phyloP scores from a whole-genome alignment of 2,888 invertebrate species.

The Tenthredo scrophulariae region DNA sequence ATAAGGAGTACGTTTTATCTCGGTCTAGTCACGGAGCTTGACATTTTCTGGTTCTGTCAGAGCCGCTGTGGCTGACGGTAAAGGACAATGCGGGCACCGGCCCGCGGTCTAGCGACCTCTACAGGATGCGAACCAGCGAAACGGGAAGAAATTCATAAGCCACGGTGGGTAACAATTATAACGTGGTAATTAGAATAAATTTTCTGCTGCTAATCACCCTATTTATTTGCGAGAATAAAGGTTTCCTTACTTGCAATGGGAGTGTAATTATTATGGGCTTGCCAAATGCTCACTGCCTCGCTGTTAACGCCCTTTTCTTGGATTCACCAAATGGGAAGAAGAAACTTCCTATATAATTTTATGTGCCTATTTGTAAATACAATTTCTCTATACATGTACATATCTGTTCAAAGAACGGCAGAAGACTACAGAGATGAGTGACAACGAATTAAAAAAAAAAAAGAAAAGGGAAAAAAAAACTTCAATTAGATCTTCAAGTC shows the following conservation, averaged over 20 bases:
- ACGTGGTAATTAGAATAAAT: conserved; percentile 72
- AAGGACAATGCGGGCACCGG: conserved; percentile 49
- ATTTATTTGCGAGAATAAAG: conserved; percentile 67
- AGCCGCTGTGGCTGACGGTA: conserved; percentile 28
- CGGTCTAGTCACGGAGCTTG: conserved; percentile 18
- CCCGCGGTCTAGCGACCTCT: conserved; percentile 52
- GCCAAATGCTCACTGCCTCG: neutral
- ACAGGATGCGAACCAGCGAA: conserved; percentile 56
- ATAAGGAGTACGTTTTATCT: conserved; percentile 35
- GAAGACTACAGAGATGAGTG: neutral
- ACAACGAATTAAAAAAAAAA: neutral
- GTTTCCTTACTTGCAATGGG: conserved; percentile 53
- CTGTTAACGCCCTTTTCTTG: conserved; percentile 19
- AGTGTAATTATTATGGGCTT: conserved; percentile 28
- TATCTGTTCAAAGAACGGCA: neutral
- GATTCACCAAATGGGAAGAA: neutral
- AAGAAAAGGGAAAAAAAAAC: neutral
- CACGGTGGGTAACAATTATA: conserved; percentile 70
- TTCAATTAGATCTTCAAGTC: neutral
- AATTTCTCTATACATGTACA: neutral
- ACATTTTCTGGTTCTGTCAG: conserved; percentile 48
- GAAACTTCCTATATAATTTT: too few relatives aligned
- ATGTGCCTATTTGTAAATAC: neutral
- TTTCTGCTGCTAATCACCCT: conserved; percentile 69
- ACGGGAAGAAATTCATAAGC: conserved; percentile 67